Conservation (phyloP, 2,888 invertebrate genomes). For the Eristalis tenax region DNA sequence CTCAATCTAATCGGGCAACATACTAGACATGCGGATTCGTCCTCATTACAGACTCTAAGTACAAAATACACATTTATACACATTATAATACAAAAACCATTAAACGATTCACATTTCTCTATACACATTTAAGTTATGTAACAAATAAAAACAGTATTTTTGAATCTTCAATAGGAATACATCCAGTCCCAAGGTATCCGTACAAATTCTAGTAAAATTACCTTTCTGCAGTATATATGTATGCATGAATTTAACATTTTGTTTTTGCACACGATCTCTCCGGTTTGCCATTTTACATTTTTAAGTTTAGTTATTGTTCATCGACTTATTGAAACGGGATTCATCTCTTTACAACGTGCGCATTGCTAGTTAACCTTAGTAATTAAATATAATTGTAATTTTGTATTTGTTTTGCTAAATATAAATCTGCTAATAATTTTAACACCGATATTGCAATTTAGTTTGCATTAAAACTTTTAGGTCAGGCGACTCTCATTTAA, state of each 20-base stretch:
- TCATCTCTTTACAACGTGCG: slow-evolving; percentile 42
- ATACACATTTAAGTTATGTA: slow-evolving; percentile 62
- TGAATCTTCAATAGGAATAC: slow-evolving; percentile 48
- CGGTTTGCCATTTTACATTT: not conserved
- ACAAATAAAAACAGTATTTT: slow-evolving; percentile 33
- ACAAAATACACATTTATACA: slow-evolving; percentile 71
- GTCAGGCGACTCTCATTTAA: slow-evolving; percentile 22
- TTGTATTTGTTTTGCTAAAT: slow-evolving; percentile 15
- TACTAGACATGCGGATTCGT: not conserved
- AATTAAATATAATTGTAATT: slow-evolving; percentile 42
- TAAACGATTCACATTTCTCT: slow-evolving; percentile 15
- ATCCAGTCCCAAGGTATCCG: slow-evolving; percentile 12
- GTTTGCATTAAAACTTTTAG: slow-evolving; percentile 16
- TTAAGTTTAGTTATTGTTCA: slow-evolving; percentile 67
- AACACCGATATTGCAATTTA: slow-evolving; percentile 64
- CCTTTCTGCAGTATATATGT: slow-evolving; percentile 10
- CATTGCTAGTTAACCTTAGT: slow-evolving; percentile 55
- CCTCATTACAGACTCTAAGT: slow-evolving; percentile 41
- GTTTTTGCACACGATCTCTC: not conserved
- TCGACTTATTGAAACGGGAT: slow-evolving; percentile 39
- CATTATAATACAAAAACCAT: slow-evolving; percentile 60
- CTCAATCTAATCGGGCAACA: slow-evolving; percentile 6
- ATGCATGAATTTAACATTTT: not conserved
- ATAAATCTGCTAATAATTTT: slow-evolving; percentile 37
- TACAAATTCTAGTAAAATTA: slow-evolving; percentile 21